These are phyloP conservation scores for Acinonyx jubatus DNA, from an alignment of 2,113 vertebrate species.

Conservation along the genomic window DNA sequence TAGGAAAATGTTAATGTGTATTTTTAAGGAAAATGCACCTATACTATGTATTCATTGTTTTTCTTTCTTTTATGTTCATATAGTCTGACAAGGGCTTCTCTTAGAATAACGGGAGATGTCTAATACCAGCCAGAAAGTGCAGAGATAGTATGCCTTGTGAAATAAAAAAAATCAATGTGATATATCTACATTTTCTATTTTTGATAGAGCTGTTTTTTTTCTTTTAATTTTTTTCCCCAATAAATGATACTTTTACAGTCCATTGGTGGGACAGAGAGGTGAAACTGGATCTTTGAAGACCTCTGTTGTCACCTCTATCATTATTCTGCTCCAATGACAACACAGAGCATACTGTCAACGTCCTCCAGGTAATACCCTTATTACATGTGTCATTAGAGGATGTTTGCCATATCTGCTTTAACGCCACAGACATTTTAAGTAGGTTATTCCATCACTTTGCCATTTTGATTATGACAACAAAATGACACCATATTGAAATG, in stretches of 20 bases:
- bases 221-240: constrained; percentile 53
- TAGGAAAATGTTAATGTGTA: neutral
- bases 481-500: constrained; percentile 91
- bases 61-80: constrained; percentile 24
- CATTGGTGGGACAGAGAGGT: constrained; percentile 88
- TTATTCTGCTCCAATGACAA: constrained; percentile 89
- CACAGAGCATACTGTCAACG: constrained; percentile 85
- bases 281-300: constrained; percentile 85
- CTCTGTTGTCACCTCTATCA: constrained; percentile 88
- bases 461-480: constrained; percentile 93
- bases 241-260: constrained; percentile 83
- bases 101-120: neutral
- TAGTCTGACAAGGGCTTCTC: neutral
- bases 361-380: constrained; percentile 89
- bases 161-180: constrained; percentile 34
- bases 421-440: constrained; percentile 88
- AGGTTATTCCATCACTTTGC: constrained; percentile 91
- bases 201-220: constrained; percentile 56
- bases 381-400: constrained; percentile 88
- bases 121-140: constrained; percentile 48
- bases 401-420: constrained; percentile 86
- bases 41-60: neutral
- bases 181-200: constrained; percentile 54
- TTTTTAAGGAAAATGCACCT: neutral
- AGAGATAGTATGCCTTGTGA: constrained; percentile 46